Conservation (phyloP, 2,113 vertebrate species). For the Poecilia latipinna region DNA sequence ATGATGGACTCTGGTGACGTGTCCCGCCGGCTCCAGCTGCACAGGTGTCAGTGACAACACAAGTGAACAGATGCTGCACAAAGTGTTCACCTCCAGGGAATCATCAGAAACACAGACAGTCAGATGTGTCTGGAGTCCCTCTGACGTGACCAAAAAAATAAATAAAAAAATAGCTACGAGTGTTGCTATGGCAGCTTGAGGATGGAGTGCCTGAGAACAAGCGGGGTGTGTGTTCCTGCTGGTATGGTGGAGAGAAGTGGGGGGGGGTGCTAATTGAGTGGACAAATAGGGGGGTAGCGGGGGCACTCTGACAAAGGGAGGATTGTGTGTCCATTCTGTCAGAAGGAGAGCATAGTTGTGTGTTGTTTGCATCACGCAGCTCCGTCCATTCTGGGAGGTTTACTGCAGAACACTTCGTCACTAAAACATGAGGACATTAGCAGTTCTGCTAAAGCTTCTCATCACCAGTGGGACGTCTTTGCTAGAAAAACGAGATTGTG, state of each 20-base stretch:
- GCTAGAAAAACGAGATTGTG: slow-evolving; percentile 32
- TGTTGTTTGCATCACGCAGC: slow-evolving; percentile 9
- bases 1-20: slow-evolving; percentile 8
- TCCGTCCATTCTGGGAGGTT: slow-evolving; percentile 1
- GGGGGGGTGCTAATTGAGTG: slow-evolving; percentile 73
- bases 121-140: slow-evolving; percentile 55
- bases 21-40: not conserved
- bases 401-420: slow-evolving; percentile 5
- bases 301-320: slow-evolving; percentile 63
- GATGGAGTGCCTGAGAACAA: slow-evolving; percentile 75
- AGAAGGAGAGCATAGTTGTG: slow-evolving; percentile 25
- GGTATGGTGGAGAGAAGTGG: slow-evolving; percentile 49
- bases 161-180: slow-evolving; percentile 34
- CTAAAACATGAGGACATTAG: slow-evolving; percentile 12
- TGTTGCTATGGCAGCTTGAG: slow-evolving; percentile 73
- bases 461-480: slow-evolving; percentile 21
- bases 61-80: slow-evolving; percentile 33
- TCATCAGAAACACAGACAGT: slow-evolving; percentile 42
- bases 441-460: slow-evolving; percentile 1
- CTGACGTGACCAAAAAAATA: slow-evolving; percentile 47
- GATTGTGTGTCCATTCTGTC: slow-evolving; percentile 56
- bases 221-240: slow-evolving; percentile 65
- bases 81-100: slow-evolving; percentile 38
- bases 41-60: slow-evolving; percentile 14
- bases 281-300: slow-evolving; percentile 43